A percentile compares a stretch with the other conserved stretches of the same genome.
These are phyloP conservation scores for Platichthys stellatus DNA, from an alignment of 2,113 vertebrate species.

Conservation along the genomic window DNA sequence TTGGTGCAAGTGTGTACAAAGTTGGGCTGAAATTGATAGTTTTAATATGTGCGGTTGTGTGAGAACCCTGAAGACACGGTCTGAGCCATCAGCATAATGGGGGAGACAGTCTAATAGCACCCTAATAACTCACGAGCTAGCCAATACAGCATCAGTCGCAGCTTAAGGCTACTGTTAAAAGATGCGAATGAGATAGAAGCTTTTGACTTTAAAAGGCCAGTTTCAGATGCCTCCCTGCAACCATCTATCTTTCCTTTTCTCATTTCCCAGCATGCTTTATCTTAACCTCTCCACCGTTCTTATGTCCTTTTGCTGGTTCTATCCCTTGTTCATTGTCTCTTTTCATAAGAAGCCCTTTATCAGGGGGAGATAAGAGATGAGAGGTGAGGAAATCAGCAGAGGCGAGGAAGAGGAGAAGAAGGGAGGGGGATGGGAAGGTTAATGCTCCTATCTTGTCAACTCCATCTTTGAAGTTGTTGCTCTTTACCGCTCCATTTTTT, in stretches of 20 bases:
- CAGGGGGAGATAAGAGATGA: slow-evolving; percentile 64
- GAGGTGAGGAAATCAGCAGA: slow-evolving; percentile 54
- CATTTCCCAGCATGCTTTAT: slow-evolving; percentile 62
- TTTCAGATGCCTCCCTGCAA: slow-evolving; percentile 43
- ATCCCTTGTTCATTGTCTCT: slow-evolving; percentile 55
- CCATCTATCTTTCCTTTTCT: slow-evolving; percentile 59
- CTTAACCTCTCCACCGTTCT: slow-evolving; percentile 23
- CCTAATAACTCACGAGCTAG: slow-evolving; percentile 67
- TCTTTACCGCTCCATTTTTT: slow-evolving; percentile 58
- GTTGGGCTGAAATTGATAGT: slow-evolving; percentile 65
- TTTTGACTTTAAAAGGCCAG: slow-evolving; percentile 60
- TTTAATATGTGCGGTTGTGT: slow-evolving; percentile 70
- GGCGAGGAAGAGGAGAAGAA: slow-evolving; percentile 39
- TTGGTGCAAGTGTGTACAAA: slow-evolving; percentile 41
- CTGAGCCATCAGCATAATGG: slow-evolving; percentile 62
- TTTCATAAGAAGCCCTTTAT: slow-evolving; percentile 66
- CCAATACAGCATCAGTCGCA: slow-evolving; percentile 48
- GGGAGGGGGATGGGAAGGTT: slow-evolving; percentile 59
- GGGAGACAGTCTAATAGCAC: slow-evolving; percentile 56
- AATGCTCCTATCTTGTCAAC: slow-evolving; percentile 81
- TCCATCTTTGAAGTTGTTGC: slow-evolving; percentile 81
- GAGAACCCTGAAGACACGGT: slow-evolving; percentile 56
- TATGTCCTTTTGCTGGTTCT: slow-evolving; percentile 44
- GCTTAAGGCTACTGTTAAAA: slow-evolving; percentile 63
- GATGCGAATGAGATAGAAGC: slow-evolving; percentile 54